Percentiles rank a stretch among this genome's conserved stretches.
Conservation (phyloP, 2,113 vertebrate species). For the Cathartes aura region DNA sequence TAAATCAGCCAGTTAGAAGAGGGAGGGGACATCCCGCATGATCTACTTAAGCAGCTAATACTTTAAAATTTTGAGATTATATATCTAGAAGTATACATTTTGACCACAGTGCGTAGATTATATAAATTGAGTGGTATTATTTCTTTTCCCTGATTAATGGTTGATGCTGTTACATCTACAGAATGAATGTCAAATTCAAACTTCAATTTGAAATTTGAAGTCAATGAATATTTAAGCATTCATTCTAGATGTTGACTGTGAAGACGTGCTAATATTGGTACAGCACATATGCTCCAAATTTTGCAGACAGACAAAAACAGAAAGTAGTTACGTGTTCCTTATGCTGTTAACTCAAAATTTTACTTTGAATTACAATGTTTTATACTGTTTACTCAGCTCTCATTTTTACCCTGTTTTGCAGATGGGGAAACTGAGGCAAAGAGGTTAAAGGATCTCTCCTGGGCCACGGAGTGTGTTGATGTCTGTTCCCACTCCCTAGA, state of each 20-base stretch:
- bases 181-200: conserved; percentile 48
- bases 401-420: conserved; percentile 30
- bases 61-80: conserved; percentile 56
- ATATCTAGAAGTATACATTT: conserved; percentile 31
- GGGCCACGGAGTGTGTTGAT: neutral
- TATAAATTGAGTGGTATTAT: conserved; percentile 35
- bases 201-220: conserved; percentile 58
- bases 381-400: neutral
- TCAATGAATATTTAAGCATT: conserved; percentile 66
- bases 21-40: neutral
- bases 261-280: conserved; percentile 63
- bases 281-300: conserved; percentile 47
- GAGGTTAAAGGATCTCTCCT: conserved; percentile 27
- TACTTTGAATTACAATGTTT: neutral
- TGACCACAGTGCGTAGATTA: neutral
- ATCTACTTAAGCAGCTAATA: conserved; percentile 51
- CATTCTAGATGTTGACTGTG: conserved; percentile 60
- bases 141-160: conserved; percentile 52
- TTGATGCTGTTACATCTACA: conserved; percentile 37
- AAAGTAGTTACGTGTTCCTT: conserved; percentile 13
- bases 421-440: conserved; percentile 59
- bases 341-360: conserved; percentile 7
- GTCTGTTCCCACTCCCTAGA: neutral
- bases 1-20: conserved; percentile 61
- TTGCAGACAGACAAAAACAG: conserved; percentile 33